Evolutionary conservation across 53 echinoderm and acorn worm genomes (phyloP).

Genomic region (Echinarachnius parma): DNA sequence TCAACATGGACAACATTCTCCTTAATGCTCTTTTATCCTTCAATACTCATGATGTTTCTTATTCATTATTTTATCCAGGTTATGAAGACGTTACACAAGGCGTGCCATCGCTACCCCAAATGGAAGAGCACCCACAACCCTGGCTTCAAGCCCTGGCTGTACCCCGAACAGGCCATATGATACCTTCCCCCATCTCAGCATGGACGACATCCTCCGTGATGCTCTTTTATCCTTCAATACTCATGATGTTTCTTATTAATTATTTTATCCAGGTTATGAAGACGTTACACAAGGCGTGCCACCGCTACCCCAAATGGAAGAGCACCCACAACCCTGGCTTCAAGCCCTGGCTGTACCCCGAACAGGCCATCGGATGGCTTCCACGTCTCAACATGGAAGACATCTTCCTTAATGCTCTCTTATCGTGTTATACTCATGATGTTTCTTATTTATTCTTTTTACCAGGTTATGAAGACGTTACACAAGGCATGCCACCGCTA

Average conservation of each 20-base stretch:
- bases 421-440: no score
- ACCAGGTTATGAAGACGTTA: conserved; percentile 74
- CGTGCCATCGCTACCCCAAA: conserved; percentile 79
- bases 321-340: conserved; percentile 71
- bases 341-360: conserved; percentile 96
- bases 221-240: no score
- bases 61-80: conserved; percentile 38
- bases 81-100: conserved; percentile 82
- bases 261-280: conserved; percentile 62
- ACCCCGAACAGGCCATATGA: conserved; percentile 76
- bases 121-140: conserved; percentile 93
- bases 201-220: conserved; percentile 70
- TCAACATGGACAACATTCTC: conserved; percentile 63
- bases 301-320: conserved; percentile 87
- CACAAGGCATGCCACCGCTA: conserved; percentile 91
- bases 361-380: conserved; percentile 64
- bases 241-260: background rate
- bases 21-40: no score
- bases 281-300: conserved; percentile 87
- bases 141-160: conserved; percentile 85
- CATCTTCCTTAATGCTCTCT: conserved; percentile 70
- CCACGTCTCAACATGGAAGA: conserved; percentile 69
- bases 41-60: no score
- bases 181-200: conserved; percentile 66
- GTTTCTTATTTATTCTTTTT: background rate